Base-by-base conservation (phyloP, 2,797 vertebrate genomes). In the Sebastes paucispinis region DNA sequence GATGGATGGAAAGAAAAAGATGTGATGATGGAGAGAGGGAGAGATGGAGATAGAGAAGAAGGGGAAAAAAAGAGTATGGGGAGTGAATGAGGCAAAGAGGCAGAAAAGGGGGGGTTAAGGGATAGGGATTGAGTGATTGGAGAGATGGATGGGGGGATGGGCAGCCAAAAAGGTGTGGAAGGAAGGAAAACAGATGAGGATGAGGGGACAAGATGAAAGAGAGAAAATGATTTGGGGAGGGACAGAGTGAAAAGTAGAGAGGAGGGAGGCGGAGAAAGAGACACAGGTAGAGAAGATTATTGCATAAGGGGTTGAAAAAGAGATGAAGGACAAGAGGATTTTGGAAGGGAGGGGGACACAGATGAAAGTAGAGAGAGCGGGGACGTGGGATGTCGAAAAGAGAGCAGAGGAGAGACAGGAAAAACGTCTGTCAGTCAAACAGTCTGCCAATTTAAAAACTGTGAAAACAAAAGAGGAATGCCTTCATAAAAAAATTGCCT, bases 321-420 rank as follows among this genome's bases (percentile, higher is more conserved):
- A 80, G 81, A 85, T 85, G 75, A 87, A 88, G 76, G 79, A 79
- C 73, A 77, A 79, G 73, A 71, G 84, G 76, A 88, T 85, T 87
- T 89, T 66, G 50, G 70, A 68, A 71, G 64, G 36, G 76, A 85
- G 64, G 75, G 60, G 69, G 65, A 71, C 31, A 76, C 39, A 81
- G 75, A 83, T 81, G 59, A 86, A 83, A 64, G 70, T 36, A 50
- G 68, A 76, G 55, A 80, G 71, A 86, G 50, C 25, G 18, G 62
- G 24, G 75, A 80, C 70, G 65, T 57, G 25, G 36, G 72, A 82
- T 59, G 65, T 75, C 8, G 32, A 66, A 63, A 77, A 62, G 39
- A 70, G 69, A 60, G 63, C 52, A 79, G 66, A 75, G 57, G 71
- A 81, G 69, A 82, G 76, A 79, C 9, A 67, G 34, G 77, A 79